phyloP scores from a whole-genome alignment of 1,140 invertebrate species.

The Luehdorfia chinensis region DNA sequence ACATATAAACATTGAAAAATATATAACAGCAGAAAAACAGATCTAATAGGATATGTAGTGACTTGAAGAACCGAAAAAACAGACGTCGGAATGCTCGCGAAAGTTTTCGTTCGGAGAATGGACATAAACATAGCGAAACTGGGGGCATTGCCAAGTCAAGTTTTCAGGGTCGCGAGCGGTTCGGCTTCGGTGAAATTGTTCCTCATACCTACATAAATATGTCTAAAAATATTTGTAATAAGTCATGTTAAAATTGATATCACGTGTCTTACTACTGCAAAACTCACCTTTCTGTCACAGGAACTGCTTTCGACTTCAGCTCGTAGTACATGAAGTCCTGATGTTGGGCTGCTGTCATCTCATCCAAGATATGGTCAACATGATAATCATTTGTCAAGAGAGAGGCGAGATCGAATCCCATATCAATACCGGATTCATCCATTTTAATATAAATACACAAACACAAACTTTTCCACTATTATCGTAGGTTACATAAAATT shows the following conservation, averaged over 20 bases:
- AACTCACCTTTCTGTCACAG: slow-evolving; percentile 80
- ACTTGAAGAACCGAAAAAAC: slow-evolving; percentile 19
- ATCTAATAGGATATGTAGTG: no score
- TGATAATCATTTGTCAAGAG: slow-evolving; percentile 78
- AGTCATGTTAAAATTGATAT: slow-evolving; percentile 15
- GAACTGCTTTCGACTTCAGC: slow-evolving; percentile 81
- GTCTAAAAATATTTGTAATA: slow-evolving; percentile 66
- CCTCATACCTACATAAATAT: slow-evolving; percentile 50
- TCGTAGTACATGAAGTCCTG: slow-evolving; percentile 85
- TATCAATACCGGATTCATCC: slow-evolving; percentile 84
- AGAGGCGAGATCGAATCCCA: slow-evolving; percentile 84
- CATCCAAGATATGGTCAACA: slow-evolving; percentile 77
- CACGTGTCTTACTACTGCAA: slow-evolving; percentile 20
- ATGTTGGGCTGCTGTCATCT: slow-evolving; percentile 70
- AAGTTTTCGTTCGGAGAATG: slow-evolving; percentile 31
- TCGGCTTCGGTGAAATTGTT: slow-evolving; percentile 64
- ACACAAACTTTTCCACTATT: slow-evolving; percentile 60
- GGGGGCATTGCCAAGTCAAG: slow-evolving; percentile 63
- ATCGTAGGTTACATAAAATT: slow-evolving; percentile 36
- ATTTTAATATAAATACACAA: slow-evolving; percentile 68
- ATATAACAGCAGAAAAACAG: no score
- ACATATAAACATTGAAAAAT: no score
- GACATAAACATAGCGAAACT: slow-evolving; percentile 51
- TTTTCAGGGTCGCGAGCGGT: slow-evolving; percentile 61
- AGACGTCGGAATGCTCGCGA: slow-evolving; percentile 29